phyloP scores from a whole-genome alignment of 2,113 vertebrate genomes.

The Empidonax alnorum region DNA sequence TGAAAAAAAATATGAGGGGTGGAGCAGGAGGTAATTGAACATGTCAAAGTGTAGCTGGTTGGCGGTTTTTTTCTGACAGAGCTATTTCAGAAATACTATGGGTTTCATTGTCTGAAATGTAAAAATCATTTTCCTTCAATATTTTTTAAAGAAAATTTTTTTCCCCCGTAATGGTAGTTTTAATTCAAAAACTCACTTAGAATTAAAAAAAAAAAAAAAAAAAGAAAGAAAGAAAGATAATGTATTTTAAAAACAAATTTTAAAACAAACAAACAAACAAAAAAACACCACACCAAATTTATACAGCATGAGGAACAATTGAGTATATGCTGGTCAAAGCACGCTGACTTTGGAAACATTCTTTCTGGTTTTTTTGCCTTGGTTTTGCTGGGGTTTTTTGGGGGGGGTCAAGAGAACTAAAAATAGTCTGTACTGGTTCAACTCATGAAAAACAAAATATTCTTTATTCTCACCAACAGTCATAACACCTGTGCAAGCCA shows the following conservation, averaged over 20 bases:
- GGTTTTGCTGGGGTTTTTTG: too few relatives aligned
- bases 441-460: background rate
- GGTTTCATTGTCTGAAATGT: background rate
- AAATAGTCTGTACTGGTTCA: background rate
- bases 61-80: background rate
- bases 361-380: background rate
- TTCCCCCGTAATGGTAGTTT: background rate
- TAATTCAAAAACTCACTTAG: background rate
- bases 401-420: background rate
- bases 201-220: background rate
- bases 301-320: background rate
- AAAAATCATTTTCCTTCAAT: background rate
- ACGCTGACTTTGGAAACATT: background rate
- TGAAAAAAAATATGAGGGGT: background rate
- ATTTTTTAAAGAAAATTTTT: background rate
- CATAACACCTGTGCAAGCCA: constrained; percentile 21
- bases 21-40: constrained; percentile 13
- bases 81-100: constrained; percentile 2
- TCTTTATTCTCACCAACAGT: constrained; percentile 21
- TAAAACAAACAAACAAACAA: too few relatives aligned
- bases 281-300: background rate
- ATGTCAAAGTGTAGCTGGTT: background rate
- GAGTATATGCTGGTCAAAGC: background rate
- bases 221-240: background rate
- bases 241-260: too few relatives aligned